Conservation (phyloP, 2,113 vertebrate genomes). For the Chelonoidis abingdonii region DNA sequence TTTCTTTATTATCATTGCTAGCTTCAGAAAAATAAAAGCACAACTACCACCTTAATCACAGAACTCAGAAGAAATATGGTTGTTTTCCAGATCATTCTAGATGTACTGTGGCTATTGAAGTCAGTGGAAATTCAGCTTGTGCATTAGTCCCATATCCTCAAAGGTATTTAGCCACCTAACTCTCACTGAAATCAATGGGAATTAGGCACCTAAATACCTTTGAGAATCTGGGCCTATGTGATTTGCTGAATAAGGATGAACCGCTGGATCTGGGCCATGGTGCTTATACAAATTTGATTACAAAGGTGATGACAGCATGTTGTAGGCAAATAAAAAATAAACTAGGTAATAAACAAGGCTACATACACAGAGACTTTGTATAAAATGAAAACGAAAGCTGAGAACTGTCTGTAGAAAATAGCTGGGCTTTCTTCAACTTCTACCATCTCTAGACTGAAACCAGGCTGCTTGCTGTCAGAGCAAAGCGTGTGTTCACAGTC, state of each 20-base stretch:
- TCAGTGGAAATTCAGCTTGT: conserved; percentile 10
- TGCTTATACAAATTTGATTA: conserved; percentile 3
- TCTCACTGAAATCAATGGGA: neutral
- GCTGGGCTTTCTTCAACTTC: neutral
- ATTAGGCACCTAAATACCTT: neutral
- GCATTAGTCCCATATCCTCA: neutral
- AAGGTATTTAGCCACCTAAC: neutral
- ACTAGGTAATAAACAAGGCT: neutral
- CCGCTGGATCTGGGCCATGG: neutral
- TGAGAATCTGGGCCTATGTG: neutral
- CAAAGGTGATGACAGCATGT: conserved; percentile 11
- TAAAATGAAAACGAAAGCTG: conserved; percentile 29
- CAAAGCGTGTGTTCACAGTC: neutral
- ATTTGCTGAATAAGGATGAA: conserved; percentile 36
- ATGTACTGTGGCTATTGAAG: conserved; percentile 18
- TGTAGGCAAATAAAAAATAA: conserved; percentile 10
- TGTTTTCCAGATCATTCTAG: neutral
- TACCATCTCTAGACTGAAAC: neutral
- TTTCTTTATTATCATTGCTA: conserved; percentile 57
- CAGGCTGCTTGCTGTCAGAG: neutral
- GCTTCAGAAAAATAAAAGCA: conserved; percentile 28
- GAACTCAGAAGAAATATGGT: conserved; percentile 20
- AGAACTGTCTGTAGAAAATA: neutral
- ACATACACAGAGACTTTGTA: neutral
- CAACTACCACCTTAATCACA: conserved; percentile 4